Percentiles rank a stretch among this genome's conserved stretches.
Conservation (phyloP, 2,797 vertebrate species). For the Pitangus sulphuratus region DNA sequence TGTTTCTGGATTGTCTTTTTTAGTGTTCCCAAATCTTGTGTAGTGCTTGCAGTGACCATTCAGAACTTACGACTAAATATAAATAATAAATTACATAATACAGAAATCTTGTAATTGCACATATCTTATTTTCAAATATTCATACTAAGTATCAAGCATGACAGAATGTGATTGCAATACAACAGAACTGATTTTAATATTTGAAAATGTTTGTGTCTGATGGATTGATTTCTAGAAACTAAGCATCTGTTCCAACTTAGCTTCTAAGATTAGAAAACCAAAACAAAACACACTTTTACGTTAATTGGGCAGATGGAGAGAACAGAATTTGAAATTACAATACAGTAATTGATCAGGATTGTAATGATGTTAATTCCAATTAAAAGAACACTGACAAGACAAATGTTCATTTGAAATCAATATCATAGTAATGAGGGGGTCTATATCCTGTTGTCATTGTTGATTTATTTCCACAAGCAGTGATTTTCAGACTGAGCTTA, state of each 20-base stretch:
- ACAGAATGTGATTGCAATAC: not conserved
- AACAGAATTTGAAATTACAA: conserved; percentile 21
- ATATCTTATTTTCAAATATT: not conserved
- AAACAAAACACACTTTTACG: not conserved
- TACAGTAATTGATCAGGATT: conserved; percentile 23
- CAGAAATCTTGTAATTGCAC: not conserved
- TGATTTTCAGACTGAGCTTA: not conserved
- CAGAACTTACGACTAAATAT: not conserved
- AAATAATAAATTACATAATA: not conserved
- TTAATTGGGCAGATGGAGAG: not conserved
- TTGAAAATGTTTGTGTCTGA: not conserved
- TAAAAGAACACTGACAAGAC: conserved; percentile 36
- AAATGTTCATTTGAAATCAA: conserved; percentile 39
- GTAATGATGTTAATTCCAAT: conserved; percentile 33
- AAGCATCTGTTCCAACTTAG: not conserved
- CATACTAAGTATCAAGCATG: not conserved
- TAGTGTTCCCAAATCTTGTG: not conserved
- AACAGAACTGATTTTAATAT: not conserved
- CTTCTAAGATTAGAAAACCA: not conserved
- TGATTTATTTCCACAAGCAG: conserved; percentile 38
- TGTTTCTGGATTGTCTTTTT: not conserved
- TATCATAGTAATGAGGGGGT: not conserved
- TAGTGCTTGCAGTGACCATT: not conserved
- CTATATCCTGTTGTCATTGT: not conserved
- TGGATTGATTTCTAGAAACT: not conserved